Conservation (phyloP, 2,888 invertebrate species). For the Elmis aenea region DNA sequence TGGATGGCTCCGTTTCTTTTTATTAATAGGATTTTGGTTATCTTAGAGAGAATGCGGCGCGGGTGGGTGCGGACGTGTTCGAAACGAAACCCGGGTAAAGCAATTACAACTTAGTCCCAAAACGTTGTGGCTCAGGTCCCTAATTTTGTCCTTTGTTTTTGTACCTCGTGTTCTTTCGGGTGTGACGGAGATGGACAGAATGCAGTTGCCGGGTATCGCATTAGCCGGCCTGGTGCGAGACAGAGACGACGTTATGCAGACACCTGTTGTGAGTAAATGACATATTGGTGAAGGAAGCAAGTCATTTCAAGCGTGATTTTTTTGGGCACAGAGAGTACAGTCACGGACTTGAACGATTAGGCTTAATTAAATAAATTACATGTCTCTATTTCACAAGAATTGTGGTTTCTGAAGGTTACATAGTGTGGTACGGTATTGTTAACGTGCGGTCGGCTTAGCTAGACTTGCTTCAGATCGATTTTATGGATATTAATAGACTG, state of each 20-base stretch:
- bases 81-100: too few species aligned
- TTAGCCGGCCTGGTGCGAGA: too few species aligned
- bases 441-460: conserved; percentile 20
- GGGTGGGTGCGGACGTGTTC: conserved; percentile 10
- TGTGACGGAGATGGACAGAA: too few species aligned
- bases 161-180: too few species aligned
- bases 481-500: too few species aligned
- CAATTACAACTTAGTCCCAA: too few species aligned
- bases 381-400: conserved; percentile 45
- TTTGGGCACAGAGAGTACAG: conserved; percentile 37
- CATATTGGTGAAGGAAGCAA: conserved; percentile 42
- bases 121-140: too few species aligned
- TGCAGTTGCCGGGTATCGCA: too few species aligned
- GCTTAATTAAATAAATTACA: conserved; percentile 47
- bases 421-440: conserved; percentile 26
- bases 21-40: conserved; percentile 7
- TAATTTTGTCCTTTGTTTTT: too few species aligned
- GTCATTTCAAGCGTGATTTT: conserved; percentile 39
- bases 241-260: conserved; percentile 26
- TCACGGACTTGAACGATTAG: conserved; percentile 46
- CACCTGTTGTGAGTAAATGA: conserved; percentile 45
- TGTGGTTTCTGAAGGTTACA: conserved; percentile 38
- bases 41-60: conserved; percentile 14
- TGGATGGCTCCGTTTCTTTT: conserved; percentile 4
- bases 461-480: too few species aligned